These are phyloP conservation scores for Rhamphomyia laevipes DNA, from an alignment of 2,888 invertebrate genomes.

Conservation along the genomic window DNA sequence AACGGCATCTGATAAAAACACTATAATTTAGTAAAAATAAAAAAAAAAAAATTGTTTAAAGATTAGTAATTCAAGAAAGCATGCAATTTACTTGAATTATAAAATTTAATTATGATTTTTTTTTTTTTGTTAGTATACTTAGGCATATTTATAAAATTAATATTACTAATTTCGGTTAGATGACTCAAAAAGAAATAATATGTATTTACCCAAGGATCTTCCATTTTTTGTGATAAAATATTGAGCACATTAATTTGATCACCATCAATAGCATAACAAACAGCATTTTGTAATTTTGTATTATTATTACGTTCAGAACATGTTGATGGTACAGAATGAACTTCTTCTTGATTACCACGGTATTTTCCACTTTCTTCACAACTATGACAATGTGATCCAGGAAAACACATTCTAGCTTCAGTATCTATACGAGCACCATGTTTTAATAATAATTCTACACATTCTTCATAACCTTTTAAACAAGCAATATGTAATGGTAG, in stretches of 20 bases:
- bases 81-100: not conserved
- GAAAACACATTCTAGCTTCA: constrained; percentile 64
- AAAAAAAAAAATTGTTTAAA: constrained; percentile 2
- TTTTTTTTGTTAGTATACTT: not conserved
- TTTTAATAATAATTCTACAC: constrained; percentile 53
- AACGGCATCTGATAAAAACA: constrained; percentile 35
- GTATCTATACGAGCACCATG: constrained; percentile 59
- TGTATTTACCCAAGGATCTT: constrained; percentile 50
- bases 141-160: not conserved
- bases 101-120: not conserved
- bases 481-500: constrained; percentile 65
- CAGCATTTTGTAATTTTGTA: constrained; percentile 53
- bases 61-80: not conserved
- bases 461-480: constrained; percentile 55
- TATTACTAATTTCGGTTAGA: no score
- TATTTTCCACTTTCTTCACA: constrained; percentile 58
- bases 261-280: constrained; percentile 60
- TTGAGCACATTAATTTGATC: constrained; percentile 58
- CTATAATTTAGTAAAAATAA: not conserved
- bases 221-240: constrained; percentile 52
- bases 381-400: constrained; percentile 55
- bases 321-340: constrained; percentile 29
- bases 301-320: constrained; percentile 38
- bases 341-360: constrained; percentile 42
- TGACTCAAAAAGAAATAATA: not conserved